Base-by-base conservation (phyloP, 2,797 vertebrate species). In the Nyctalus aviator region DNA sequence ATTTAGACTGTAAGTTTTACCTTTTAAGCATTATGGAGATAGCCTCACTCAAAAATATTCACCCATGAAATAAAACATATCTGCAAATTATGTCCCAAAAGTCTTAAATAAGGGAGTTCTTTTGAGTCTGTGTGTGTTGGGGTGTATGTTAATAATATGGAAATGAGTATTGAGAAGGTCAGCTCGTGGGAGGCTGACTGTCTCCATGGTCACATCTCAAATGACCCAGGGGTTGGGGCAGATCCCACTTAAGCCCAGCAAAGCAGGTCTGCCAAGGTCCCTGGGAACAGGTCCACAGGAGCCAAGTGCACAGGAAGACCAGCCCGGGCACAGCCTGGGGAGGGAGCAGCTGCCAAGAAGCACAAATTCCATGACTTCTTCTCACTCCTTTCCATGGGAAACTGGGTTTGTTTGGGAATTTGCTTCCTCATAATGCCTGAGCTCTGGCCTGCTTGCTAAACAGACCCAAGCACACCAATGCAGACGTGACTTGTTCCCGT, bases 301-400 rank as follows among this genome's bases (percentile, higher is more conserved):
- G 64, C 53, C 55, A 30, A 64, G 46, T 0, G 20, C 4, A 3
- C 84, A 46, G 91, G 89, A 53, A 93, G 81, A n/a, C 15, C 77
- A 7, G 27, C 10, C 14, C 0, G 6, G 86, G 82, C 50, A 20
- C 30, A 20, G 84, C 17, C 84, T 10, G 5, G 46, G 55, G 48
- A 14, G 2, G 20, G 64, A 25, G 6, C 12, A 9, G 37, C 78
- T 18, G 87, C 84, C 69, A 15, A 71, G 2, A 5, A 12, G 35
- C 48, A 1, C 1, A 18, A 15, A 8, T 17, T n/a, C 44, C 53
- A 44, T 69, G 77, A 81, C 76, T 44, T 87, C 32, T 17, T 13
- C n/a, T 90, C 78, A 2, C 17, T 27, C 73, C 68, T 78, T 66
- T 93, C 77, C 96, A 20, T 68, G 94, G 94, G 96, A 96, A 93